Evolutionary conservation across 2,113 vertebrate species (phyloP), one percentile per base, ranked within the genome.

Genomic region (Zosterops borbonicus): DNA sequence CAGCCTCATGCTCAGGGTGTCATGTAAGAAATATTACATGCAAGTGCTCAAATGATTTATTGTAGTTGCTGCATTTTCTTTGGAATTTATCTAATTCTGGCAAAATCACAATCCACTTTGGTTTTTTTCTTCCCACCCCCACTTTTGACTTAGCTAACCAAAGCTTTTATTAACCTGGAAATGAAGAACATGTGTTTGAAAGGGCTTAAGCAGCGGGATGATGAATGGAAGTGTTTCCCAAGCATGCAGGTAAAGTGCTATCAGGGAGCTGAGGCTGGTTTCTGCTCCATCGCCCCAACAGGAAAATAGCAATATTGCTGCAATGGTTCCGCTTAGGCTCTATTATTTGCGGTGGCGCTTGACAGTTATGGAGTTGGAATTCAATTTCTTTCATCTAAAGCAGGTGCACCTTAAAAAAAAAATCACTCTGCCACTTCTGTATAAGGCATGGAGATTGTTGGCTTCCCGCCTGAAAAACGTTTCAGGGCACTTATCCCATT

Each of bases 311-410:
- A 95, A 77, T 97, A 94, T 95, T 96, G 92, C 95, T 65, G 84
- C 65, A 97, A 94, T 91, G 58, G 74, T 74, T 93, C 31, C 1
- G 88, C 94, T 95, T 77, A 70, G 89, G 87, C 93, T 91, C 91
- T 90, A 76, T 96, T 96, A 97, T 97, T 97, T 95, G 94, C 25
- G 0, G 68, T 95, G 96, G 64, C 4, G 6, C 95, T 83, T 96
- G 97, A 96, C 91, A 97, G 82, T 88, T 96, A 94, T 95, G 95
- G 85, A 96, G 81, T 79, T 82, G 59, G 67, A 97, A 97, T 97
- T 96, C 94, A 94, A 96, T 96, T 97, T 95, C 90, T 95, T 96
- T 92, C 95, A 60, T 91, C 82, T 67, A 81, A 96, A 96, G 87
- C 92, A 96, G 71, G 83, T 89, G 47, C 56, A 65, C 80, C 91